Conservation (phyloP, 1,140 invertebrate genomes). For the Eupristina koningsbergeri region DNA sequence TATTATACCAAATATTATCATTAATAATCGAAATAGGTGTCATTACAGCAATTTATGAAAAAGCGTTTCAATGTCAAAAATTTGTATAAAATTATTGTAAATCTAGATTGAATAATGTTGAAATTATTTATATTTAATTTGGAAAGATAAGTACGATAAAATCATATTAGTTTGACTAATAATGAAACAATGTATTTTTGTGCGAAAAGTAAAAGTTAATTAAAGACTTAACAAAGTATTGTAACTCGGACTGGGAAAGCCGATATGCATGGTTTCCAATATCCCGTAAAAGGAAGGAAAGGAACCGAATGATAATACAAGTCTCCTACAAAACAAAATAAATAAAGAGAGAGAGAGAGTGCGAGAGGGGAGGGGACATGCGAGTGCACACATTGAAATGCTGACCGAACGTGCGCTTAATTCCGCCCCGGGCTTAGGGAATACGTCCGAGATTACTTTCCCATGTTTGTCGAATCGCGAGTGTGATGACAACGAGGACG, state of each 20-base stretch:
- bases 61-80: no score
- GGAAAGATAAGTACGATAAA: no score
- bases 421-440: background rate
- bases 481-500: background rate
- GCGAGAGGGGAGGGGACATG: background rate
- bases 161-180: no score
- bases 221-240: background rate
- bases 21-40: background rate
- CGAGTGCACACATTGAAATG: background rate
- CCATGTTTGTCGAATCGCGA: constrained; percentile 21
- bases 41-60: no score
- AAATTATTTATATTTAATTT: no score
- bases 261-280: background rate
- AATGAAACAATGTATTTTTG: no score
- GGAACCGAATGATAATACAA: background rate
- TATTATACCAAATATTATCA: no score
- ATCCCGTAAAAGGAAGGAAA: background rate
- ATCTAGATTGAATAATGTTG: no score
- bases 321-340: background rate
- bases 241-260: background rate
- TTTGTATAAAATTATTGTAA: no score
- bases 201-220: background rate
- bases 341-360: background rate
- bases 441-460: constrained; percentile 33
- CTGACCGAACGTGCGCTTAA: constrained; percentile 19